Evolutionary conservation across 2,113 vertebrate species (phyloP).

Genomic region (Scomber scombrus): DNA sequence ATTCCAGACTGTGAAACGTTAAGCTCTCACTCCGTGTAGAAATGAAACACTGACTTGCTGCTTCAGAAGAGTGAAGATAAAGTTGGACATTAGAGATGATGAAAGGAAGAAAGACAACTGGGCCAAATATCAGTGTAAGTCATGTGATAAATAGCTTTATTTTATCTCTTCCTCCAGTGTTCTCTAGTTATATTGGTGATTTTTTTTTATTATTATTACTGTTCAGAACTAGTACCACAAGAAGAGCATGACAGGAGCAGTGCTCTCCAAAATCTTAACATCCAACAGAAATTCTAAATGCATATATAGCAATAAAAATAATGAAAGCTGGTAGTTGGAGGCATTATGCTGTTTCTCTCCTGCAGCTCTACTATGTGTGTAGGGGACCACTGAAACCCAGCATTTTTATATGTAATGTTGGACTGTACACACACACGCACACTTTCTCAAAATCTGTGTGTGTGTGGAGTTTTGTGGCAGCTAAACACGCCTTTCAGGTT

Average conservation of each 20-base stretch:
- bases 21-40: slow-evolving; percentile 55
- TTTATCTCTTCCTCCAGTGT: slow-evolving; percentile 60
- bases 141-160: slow-evolving; percentile 70
- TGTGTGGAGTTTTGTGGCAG: slow-evolving; percentile 77
- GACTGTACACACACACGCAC: slow-evolving; percentile 55
- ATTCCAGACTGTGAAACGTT: slow-evolving; percentile 78
- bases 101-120: slow-evolving; percentile 52
- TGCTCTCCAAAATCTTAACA: slow-evolving; percentile 19
- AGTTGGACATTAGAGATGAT: slow-evolving; percentile 30
- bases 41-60: slow-evolving; percentile 70
- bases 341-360: slow-evolving; percentile 62
- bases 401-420: slow-evolving; percentile 64
- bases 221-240: slow-evolving; percentile 45
- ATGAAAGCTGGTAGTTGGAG: slow-evolving; percentile 56
- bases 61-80: slow-evolving; percentile 53
- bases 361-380: slow-evolving; percentile 62
- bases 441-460: slow-evolving; percentile 54
- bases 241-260: slow-evolving; percentile 49
- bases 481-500: slow-evolving; percentile 79
- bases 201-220: slow-evolving; percentile 34
- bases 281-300: slow-evolving; percentile 46
- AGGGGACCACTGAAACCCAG: slow-evolving; percentile 73
- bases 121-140: slow-evolving; percentile 71
- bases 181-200: slow-evolving; percentile 44
- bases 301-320: slow-evolving; percentile 77